Evolutionary conservation across 2,113 vertebrate genomes (phyloP).

Genomic region (Ptilonorhynchus violaceus): DNA sequence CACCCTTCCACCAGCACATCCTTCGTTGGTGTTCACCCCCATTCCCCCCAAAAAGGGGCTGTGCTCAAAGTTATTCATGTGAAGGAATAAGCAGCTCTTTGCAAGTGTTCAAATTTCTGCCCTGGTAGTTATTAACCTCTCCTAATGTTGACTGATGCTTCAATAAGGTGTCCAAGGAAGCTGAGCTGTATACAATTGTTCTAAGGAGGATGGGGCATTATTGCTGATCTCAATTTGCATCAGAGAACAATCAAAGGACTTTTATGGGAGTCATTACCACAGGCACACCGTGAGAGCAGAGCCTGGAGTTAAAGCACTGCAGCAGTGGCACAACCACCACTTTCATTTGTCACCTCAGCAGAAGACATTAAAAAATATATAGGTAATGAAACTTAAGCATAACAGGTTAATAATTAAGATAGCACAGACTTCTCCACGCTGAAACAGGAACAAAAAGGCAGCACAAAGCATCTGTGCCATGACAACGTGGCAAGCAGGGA

Average conservation of each 20-base stretch:
- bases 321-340: background rate
- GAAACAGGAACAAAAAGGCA: constrained; percentile 14
- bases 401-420: constrained; percentile 49
- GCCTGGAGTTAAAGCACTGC: background rate
- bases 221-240: constrained; percentile 4
- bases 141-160: background rate
- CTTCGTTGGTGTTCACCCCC: background rate
- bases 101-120: background rate
- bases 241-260: constrained; percentile 6
- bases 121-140: background rate
- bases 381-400: constrained; percentile 2
- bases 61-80: fast-evolving
- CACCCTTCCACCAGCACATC: background rate
- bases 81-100: background rate
- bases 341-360: constrained; percentile 22
- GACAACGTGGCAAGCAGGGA: background rate
- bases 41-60: fast-evolving
- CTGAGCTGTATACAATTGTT: background rate
- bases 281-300: background rate
- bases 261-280: background rate
- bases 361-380: constrained; percentile 19
- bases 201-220: background rate
- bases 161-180: background rate
- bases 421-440: background rate
- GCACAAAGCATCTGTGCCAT: background rate